Conservation (phyloP, 2,113 vertebrate genomes). For the Monopterus albus region DNA sequence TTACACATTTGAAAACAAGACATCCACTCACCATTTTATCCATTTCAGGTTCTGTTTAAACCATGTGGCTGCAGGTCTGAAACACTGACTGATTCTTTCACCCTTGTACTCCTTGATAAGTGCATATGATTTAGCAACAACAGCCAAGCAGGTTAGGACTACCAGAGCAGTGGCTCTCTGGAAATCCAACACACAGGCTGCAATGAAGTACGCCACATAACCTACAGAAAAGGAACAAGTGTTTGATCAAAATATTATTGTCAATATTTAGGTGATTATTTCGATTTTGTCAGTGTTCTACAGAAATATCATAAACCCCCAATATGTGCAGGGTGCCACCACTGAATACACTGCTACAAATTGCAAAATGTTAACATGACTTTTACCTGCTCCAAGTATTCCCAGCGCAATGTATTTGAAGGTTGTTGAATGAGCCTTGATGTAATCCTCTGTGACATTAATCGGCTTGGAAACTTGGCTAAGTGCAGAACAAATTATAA, state of each 20-base stretch:
- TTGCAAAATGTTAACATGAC: not conserved
- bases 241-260: not conserved
- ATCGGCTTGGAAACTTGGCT: constrained; percentile 74
- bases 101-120: constrained; percentile 83
- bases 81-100: constrained; percentile 72
- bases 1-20: not conserved
- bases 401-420: constrained; percentile 75
- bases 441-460: constrained; percentile 70
- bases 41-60: constrained; percentile 80
- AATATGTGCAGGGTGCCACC: not conserved
- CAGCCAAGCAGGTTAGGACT: constrained; percentile 84
- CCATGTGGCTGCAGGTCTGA: constrained; percentile 67
- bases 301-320: not conserved
- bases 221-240: constrained; percentile 75
- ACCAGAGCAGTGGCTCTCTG: constrained; percentile 87
- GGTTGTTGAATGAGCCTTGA: constrained; percentile 71
- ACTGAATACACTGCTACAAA: not conserved
- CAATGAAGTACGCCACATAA: constrained; percentile 88
- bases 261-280: not conserved
- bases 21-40: constrained; percentile 89
- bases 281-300: no score
- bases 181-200: constrained; percentile 89
- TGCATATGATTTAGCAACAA: constrained; percentile 70
- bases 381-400: constrained; percentile 80
- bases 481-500: constrained; percentile 39